phyloP scores from a whole-genome alignment of 2,797 vertebrate genomes.

The Labroides dimidiatus region DNA sequence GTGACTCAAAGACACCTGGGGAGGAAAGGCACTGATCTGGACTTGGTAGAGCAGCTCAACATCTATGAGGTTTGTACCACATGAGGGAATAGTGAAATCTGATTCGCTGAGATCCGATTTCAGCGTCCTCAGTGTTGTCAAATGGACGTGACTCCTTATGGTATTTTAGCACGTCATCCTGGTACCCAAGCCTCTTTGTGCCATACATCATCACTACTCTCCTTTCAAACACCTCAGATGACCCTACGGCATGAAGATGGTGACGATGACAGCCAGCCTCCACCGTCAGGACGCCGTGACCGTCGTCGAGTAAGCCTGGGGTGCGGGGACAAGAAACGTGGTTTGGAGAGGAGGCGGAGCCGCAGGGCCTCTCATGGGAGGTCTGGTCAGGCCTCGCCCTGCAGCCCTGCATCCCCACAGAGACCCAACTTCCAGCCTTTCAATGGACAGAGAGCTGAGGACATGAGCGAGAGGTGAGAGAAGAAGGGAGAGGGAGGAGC shows the following conservation, averaged over 20 bases:
- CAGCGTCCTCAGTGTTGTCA: no score
- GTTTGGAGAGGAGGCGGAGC: slow-evolving; percentile 91
- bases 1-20: slow-evolving; percentile 91
- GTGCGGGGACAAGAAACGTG: slow-evolving; percentile 78
- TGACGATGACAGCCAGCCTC: slow-evolving; percentile 84
- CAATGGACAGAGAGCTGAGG: slow-evolving; percentile 76
- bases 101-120: no score
- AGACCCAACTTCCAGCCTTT: slow-evolving; percentile 77
- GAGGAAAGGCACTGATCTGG: slow-evolving; percentile 93
- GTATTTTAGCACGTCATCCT: background rate
- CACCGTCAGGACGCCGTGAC: slow-evolving; percentile 83
- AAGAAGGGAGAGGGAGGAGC: background rate
- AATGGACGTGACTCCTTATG: background rate
- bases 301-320: slow-evolving; percentile 87
- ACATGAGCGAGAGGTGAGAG: slow-evolving; percentile 89
- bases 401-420: slow-evolving; percentile 76
- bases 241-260: slow-evolving; percentile 91
- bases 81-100: background rate
- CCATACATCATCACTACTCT: background rate
- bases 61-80: slow-evolving; percentile 91
- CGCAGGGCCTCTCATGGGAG: slow-evolving; percentile 89
- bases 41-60: slow-evolving; percentile 94
- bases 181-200: background rate
- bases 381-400: slow-evolving; percentile 85
- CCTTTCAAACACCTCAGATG: slow-evolving; percentile 75